Evolutionary conservation across 2,113 vertebrate genomes (phyloP), one percentile per base, ranked within the genome.

Genomic region (Calidris pugnax): DNA sequence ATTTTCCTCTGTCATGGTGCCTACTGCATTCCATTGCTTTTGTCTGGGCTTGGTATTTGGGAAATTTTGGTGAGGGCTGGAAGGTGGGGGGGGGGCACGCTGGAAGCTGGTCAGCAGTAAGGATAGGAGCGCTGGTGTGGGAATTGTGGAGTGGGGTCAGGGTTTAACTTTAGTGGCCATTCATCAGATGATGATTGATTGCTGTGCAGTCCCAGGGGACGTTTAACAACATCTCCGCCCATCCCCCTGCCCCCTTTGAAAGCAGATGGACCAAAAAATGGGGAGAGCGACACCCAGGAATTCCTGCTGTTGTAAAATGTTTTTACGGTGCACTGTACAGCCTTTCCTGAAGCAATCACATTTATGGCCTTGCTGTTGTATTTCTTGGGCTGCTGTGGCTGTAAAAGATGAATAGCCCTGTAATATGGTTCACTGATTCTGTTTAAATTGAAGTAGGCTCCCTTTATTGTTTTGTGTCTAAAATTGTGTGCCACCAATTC

Each of bases 161-260:
- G 98, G 98, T 98, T 98, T 98, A 97, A 96, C 98, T 98, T 97
- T 90, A 96, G 98, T 96, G 91, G 97, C 97, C 98, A 98, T 98
- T 98, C 98, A 98, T 98, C 98, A 98, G 95, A 98, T 98, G 98
- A 98, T 98, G 98, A 98, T 98, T 97, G 98, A 98, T 98, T 98
- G 98, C 98, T 97, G 96, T 98, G 97, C 97, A 93, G 96, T 97
- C 94, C 92, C 91, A 30, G 93, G 96, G 97, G 97, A 93, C 95
- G 85, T 97, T 97, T 98, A 98, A 90, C 84, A 85, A 94, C 97
- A 97, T 98, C 98, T 82, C 93, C 89, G 59, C 97, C 97, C 64
- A 85, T 95, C 96, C 97, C 97, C 90, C 94, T 83, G 64, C 79
- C 91, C 93, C 85, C 92, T 97, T 97, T 97, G 92, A 96, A 95